Evolutionary conservation across 2,113 vertebrate species (phyloP).

Genomic region (Tragelaphus scriptus): DNA sequence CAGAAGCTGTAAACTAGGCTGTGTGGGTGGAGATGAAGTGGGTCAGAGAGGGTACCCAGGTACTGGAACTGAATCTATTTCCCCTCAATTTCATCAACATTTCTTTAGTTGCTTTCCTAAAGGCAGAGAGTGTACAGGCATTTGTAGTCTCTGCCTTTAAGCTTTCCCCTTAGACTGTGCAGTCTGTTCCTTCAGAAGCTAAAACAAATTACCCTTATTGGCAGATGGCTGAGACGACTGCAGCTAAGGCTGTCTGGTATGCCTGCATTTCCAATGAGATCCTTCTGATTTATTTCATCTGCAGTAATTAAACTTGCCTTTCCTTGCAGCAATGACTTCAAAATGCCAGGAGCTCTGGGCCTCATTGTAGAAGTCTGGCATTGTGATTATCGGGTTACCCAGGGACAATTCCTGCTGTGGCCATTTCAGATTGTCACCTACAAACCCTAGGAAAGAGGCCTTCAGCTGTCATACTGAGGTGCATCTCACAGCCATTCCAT

Average conservation of each 20-base stretch:
- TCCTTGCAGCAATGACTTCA: constrained; percentile 43
- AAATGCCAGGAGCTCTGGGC: constrained; percentile 64
- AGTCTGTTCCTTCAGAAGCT: constrained; percentile 29
- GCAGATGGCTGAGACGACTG: constrained; percentile 74
- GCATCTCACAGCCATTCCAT: neutral
- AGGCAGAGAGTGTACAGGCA: neutral
- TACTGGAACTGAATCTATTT: neutral
- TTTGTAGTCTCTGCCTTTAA: neutral
- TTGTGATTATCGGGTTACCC: neutral
- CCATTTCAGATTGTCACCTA: neutral
- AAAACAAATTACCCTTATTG: constrained; percentile 58
- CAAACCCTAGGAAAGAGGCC: neutral
- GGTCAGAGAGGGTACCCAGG: neutral
- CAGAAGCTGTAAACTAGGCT: neutral
- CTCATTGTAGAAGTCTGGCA: neutral
- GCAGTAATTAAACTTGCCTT: constrained; percentile 80
- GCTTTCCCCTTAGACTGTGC: constrained; percentile 25
- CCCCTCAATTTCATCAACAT: neutral
- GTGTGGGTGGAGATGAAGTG: neutral
- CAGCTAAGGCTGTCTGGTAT: constrained; percentile 51
- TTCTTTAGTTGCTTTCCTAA: neutral
- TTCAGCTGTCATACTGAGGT: neutral
- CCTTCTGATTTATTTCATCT: constrained; percentile 81
- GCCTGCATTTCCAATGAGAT: constrained; percentile 74
- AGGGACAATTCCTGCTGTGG: neutral